phyloP scores from a whole-genome alignment of 2,888 invertebrate genomes.

The Chloroclystis v-ata region DNA sequence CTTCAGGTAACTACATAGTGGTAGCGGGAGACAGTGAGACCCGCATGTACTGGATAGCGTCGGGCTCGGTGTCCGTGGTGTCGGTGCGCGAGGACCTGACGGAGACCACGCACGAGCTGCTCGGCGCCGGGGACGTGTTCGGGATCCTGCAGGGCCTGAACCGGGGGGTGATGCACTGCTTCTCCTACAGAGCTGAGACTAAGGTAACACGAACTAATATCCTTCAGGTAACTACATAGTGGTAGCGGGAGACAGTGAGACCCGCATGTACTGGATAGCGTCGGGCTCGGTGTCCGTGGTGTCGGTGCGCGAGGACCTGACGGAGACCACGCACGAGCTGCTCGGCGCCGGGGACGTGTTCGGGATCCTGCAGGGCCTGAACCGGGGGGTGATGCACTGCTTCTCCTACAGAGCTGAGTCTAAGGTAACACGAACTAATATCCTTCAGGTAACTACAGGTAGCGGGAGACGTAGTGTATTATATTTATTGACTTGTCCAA shows the following conservation, averaged over 20 bases:
- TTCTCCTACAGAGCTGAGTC: slow-evolving; percentile 75
- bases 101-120: slow-evolving; percentile 66
- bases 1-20: slow-evolving; percentile 72
- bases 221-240: slow-evolving; percentile 72
- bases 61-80: slow-evolving; percentile 68
- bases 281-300: slow-evolving; percentile 67
- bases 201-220: slow-evolving; percentile 58
- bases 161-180: slow-evolving; percentile 66
- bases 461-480: too few relatives aligned
- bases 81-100: slow-evolving; percentile 63
- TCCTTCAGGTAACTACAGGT: too few relatives aligned
- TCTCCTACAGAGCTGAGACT: slow-evolving; percentile 73
- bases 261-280: slow-evolving; percentile 76
- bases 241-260: slow-evolving; percentile 73
- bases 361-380: slow-evolving; percentile 73
- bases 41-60: slow-evolving; percentile 74
- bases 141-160: slow-evolving; percentile 74
- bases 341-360: slow-evolving; percentile 69
- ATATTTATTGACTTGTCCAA: too few relatives aligned
- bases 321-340: slow-evolving; percentile 67
- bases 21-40: slow-evolving; percentile 75
- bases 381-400: slow-evolving; percentile 63
- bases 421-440: too few relatives aligned
- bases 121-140: slow-evolving; percentile 68
- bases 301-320: slow-evolving; percentile 61